phyloP scores from a whole-genome alignment of 2,888 invertebrate species.

The Acholoe squamosa region DNA sequence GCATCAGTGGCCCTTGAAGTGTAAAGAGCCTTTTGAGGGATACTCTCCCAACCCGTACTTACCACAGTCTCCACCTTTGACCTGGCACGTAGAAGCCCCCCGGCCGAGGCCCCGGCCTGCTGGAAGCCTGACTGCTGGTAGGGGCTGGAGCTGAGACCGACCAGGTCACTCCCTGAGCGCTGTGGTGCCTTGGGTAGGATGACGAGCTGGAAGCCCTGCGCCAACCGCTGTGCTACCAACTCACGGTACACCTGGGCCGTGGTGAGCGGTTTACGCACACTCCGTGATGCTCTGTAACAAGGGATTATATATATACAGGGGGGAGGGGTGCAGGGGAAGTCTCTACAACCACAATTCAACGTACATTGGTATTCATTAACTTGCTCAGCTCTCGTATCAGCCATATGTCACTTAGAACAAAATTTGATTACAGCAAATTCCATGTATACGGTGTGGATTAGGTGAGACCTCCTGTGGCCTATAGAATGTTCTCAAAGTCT shows the following conservation, averaged over 20 bases:
- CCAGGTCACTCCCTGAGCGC: slow-evolving; percentile 2
- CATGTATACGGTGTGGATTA: too few species aligned
- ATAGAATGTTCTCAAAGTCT: too few species aligned
- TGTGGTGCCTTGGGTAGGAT: slow-evolving; percentile 66
- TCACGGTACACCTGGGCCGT: slow-evolving; percentile 92
- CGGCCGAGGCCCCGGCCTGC: slow-evolving; percentile 21
- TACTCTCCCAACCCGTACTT: slow-evolving; percentile 23
- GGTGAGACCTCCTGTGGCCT: too few species aligned
- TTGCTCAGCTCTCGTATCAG: too few species aligned
- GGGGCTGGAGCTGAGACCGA: slow-evolving; percentile 64
- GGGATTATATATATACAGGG: too few species aligned
- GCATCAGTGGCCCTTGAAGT: too few species aligned
- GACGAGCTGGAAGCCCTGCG: slow-evolving; percentile 84
- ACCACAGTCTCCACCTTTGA: slow-evolving; percentile 52
- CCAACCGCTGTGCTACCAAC: slow-evolving; percentile 96
- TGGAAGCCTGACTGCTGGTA: slow-evolving; percentile 39
- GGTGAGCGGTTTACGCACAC: slow-evolving; percentile 74
- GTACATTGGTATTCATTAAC: too few species aligned
- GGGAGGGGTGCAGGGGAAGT: too few species aligned
- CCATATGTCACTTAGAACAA: too few species aligned
- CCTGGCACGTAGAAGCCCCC: slow-evolving; percentile 43
- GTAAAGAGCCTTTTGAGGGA: too few species aligned
- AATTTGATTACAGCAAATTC: too few species aligned
- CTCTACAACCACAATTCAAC: too few species aligned
- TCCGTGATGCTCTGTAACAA: slow-evolving; percentile 48